These are phyloP conservation scores for Epinephelus fuscoguttatus DNA, from an alignment of 2,113 vertebrate species.

Conservation along the genomic window DNA sequence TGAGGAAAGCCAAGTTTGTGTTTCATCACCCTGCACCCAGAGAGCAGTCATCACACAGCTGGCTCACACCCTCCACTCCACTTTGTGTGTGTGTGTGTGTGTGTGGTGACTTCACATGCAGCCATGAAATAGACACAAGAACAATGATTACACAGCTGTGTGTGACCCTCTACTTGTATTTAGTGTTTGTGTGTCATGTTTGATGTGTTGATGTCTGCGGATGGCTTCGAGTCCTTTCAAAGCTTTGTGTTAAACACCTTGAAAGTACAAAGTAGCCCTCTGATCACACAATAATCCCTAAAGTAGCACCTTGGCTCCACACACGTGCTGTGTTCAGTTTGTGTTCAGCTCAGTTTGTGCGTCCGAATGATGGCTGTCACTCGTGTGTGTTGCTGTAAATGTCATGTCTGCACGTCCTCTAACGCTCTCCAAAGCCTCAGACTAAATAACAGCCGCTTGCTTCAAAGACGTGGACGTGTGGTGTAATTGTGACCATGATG, in stretches of 20 bases:
- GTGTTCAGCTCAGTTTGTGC: not conserved
- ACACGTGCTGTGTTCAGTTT: slow-evolving; percentile 50
- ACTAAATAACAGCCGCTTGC: slow-evolving; percentile 24
- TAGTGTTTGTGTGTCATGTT: slow-evolving; percentile 43
- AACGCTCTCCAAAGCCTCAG: not conserved
- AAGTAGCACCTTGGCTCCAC: slow-evolving; percentile 64
- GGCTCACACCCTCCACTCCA: slow-evolving; percentile 12
- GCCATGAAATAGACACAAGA: slow-evolving; percentile 5
- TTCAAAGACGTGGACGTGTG: slow-evolving; percentile 55
- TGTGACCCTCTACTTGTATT: slow-evolving; percentile 52
- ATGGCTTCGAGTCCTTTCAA: slow-evolving; percentile 45
- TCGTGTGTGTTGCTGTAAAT: slow-evolving; percentile 13
- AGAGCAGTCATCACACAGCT: slow-evolving; percentile 48
- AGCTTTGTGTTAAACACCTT: slow-evolving; percentile 51
- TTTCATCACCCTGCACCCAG: slow-evolving; percentile 40
- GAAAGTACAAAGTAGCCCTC: slow-evolving; percentile 60
- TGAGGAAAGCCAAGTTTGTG: not conserved
- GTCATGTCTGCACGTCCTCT: slow-evolving; percentile 8
- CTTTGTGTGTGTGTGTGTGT: slow-evolving; percentile 6
- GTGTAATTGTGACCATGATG: slow-evolving; percentile 69
- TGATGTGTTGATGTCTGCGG: slow-evolving; percentile 67
- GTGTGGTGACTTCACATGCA: slow-evolving; percentile 20
- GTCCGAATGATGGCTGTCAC: not conserved
- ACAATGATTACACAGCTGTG: slow-evolving; percentile 66
- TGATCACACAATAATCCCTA: slow-evolving; percentile 71